Conservation (phyloP, 2,888 invertebrate genomes). For the Boloria euphrosyne region DNA sequence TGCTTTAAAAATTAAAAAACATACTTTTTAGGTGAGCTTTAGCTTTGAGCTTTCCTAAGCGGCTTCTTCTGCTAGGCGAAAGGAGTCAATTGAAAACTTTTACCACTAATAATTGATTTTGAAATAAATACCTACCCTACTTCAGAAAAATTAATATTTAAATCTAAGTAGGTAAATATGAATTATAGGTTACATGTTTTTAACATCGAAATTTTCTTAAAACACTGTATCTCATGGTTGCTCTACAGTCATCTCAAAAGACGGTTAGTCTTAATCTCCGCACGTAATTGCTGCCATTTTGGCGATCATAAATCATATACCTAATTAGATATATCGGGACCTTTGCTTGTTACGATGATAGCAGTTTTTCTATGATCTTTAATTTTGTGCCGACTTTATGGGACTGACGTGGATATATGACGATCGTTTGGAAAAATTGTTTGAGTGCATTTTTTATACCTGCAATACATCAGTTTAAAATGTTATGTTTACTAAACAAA, state of each 20-base stretch:
- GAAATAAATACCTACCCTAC: too few relatives aligned
- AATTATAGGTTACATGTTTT: background rate
- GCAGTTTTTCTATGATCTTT: constrained; percentile 43
- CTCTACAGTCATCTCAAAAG: constrained; percentile 44
- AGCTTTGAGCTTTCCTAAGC: too few relatives aligned
- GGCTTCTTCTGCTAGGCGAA: too few relatives aligned
- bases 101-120: too few relatives aligned
- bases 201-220: background rate
- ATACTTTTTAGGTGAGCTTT: too few relatives aligned
- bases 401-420: constrained; percentile 26
- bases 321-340: constrained; percentile 57
- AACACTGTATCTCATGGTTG: constrained; percentile 27
- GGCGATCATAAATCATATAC: constrained; percentile 60
- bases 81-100: too few relatives aligned
- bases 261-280: constrained; percentile 52
- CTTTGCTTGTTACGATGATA: constrained; percentile 38
- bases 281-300: constrained; percentile 59
- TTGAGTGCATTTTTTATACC: constrained; percentile 16
- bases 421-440: constrained; percentile 17
- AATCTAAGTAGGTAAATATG: background rate
- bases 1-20: too few relatives aligned
- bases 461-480: background rate
- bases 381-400: constrained; percentile 32
- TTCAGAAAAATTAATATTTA: background rate
- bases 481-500: background rate